Evolutionary conservation across 2,888 invertebrate genomes (phyloP).

Genomic region (Macrostomum cliftonense): DNA sequence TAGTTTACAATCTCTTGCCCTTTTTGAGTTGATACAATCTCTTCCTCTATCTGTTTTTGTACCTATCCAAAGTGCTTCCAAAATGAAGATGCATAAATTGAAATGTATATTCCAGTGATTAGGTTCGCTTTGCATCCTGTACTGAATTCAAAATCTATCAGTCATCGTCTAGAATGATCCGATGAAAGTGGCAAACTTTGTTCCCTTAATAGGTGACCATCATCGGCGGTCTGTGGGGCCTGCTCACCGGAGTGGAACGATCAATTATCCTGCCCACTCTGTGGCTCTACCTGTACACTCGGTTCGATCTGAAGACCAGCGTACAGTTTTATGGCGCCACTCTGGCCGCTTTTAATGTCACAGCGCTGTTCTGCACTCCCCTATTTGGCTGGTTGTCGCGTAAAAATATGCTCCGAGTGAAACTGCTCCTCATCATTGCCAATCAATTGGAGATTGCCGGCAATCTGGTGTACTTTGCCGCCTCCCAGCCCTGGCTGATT

Average conservation of each 20-base stretch:
- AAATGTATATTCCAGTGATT: no score
- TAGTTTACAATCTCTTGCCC: no score
- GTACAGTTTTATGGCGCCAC: slow-evolving; percentile 4
- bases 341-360: slow-evolving; percentile 16
- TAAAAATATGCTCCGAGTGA: slow-evolving; percentile 1
- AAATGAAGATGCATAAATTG: no score
- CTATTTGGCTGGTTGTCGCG: slow-evolving; percentile 18
- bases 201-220: background rate
- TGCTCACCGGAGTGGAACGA: slow-evolving; percentile 15
- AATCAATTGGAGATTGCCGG: slow-evolving; percentile 9
- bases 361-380: slow-evolving; percentile 36
- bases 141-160: no score
- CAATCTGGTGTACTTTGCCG: slow-evolving; percentile 3
- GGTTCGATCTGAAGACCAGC: slow-evolving; percentile 28
- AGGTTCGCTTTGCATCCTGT: no score
- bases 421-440: slow-evolving; percentile 3
- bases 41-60: no score
- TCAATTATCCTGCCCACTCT: slow-evolving; percentile 40
- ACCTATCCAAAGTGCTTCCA: no score
- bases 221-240: slow-evolving; percentile 2
- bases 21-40: no score
- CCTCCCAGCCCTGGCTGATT: slow-evolving; percentile 6
- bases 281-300: slow-evolving; percentile 34
- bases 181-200: no score
- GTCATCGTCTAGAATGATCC: no score